Percentiles rank a stretch among this genome's conserved stretches.
phyloP scores from a whole-genome alignment of 1,140 invertebrate genomes.

The Aphidius gifuensis region DNA sequence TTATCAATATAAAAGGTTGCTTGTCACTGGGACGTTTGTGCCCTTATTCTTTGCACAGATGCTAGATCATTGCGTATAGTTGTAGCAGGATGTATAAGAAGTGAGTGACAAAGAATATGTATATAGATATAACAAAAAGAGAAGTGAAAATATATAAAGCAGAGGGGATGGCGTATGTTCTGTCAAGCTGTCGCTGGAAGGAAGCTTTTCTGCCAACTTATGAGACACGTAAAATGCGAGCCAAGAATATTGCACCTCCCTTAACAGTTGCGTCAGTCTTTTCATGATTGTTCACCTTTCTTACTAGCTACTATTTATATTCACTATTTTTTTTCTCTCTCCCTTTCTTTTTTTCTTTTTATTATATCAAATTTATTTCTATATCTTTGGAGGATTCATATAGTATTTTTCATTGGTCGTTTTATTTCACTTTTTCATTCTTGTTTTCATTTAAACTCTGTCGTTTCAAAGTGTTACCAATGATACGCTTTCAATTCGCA shows the following conservation, averaged over 20 bases:
- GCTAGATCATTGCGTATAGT: constrained; percentile 44
- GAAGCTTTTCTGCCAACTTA: constrained; percentile 50
- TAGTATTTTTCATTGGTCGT: background rate
- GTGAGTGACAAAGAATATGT: constrained; percentile 3
- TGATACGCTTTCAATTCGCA: too few species aligned
- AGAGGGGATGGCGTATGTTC: constrained; percentile 45
- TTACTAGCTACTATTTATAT: background rate
- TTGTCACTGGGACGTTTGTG: too few species aligned
- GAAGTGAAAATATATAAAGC: constrained; percentile 6
- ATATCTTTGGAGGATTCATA: constrained; percentile 4
- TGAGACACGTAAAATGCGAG: constrained; percentile 50
- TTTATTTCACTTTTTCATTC: background rate
- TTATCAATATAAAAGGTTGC: too few species aligned
- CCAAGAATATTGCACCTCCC: constrained; percentile 47
- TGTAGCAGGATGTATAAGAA: background rate
- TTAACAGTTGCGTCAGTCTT: constrained; percentile 25
- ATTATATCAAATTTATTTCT: background rate
- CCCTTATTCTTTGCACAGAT: constrained; percentile 23
- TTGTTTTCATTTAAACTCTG: constrained; percentile 11
- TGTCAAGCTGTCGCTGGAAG: constrained; percentile 53
- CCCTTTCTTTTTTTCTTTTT: constrained; percentile 4
- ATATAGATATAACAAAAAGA: background rate
- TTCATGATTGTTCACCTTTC: constrained; percentile 3
- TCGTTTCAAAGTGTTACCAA: background rate
- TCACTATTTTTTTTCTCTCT: constrained; percentile 9